Conservation (phyloP, 1,140 invertebrate genomes). For the Drosophila persimilis region DNA sequence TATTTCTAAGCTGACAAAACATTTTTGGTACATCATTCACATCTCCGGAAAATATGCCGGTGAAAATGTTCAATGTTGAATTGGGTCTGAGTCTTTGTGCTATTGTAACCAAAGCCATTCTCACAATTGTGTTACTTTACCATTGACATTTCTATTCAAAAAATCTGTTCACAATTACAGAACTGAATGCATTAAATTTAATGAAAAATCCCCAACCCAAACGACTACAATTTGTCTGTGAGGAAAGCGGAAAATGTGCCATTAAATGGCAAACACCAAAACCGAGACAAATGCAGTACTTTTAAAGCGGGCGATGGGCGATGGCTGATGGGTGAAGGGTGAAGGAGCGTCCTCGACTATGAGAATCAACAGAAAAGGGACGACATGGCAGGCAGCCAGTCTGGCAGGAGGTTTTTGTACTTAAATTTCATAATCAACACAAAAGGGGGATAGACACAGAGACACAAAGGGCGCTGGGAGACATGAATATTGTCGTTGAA, state of each 20-base stretch:
- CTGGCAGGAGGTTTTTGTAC: conserved; percentile 63
- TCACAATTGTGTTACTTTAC: neutral
- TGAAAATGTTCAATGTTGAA: too few relatives aligned
- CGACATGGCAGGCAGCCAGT: conserved; percentile 29
- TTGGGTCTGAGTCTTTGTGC: too few relatives aligned
- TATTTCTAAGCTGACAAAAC: too few relatives aligned
- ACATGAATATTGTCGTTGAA: conserved; percentile 45
- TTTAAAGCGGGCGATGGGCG: conserved; percentile 32
- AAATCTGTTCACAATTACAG: conserved; percentile 53
- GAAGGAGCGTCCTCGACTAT: too few relatives aligned
- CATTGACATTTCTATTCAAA: conserved; percentile 23
- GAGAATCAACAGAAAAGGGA: conserved; percentile 32
- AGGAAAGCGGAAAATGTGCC: conserved; percentile 68
- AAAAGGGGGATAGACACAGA: conserved; percentile 39
- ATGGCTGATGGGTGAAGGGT: too few relatives aligned
- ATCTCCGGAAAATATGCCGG: too few relatives aligned
- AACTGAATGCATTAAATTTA: conserved; percentile 65
- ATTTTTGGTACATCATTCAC: too few relatives aligned
- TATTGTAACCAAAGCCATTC: too few relatives aligned
- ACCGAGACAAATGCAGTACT: conserved; percentile 18
- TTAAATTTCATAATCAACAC: conserved; percentile 79
- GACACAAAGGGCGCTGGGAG: conserved; percentile 5
- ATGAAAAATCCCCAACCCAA: conserved; percentile 42
- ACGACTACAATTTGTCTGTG: conserved; percentile 22
- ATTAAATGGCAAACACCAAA: conserved; percentile 71